Conservation (phyloP, 2,113 vertebrate genomes). For the Coregonus clupeaformis region DNA sequence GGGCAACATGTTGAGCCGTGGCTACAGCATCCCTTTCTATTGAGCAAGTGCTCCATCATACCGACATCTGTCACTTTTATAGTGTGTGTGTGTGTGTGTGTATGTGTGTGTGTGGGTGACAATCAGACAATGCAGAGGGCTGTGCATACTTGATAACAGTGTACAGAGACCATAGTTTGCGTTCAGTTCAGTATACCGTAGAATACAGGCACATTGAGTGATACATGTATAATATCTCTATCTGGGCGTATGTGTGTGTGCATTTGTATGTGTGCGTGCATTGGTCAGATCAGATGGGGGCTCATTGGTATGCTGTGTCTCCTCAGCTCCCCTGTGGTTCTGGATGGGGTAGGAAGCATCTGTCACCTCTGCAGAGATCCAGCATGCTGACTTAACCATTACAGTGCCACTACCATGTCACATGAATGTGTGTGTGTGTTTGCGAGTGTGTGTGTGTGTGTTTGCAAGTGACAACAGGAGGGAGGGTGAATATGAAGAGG, state of each 20-base stretch:
- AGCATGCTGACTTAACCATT: constrained; percentile 78
- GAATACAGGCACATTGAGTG: too few relatives aligned
- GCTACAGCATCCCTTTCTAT: constrained; percentile 73
- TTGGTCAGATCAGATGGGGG: constrained; percentile 37
- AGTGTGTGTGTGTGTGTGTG: constrained; percentile 22
- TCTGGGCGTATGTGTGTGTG: constrained; percentile 7
- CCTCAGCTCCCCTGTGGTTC: constrained; percentile 82
- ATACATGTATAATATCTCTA: constrained; percentile 27
- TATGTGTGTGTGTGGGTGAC: neutral
- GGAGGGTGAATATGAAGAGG: neutral
- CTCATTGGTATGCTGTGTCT: constrained; percentile 88
- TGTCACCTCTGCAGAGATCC: constrained; percentile 82
- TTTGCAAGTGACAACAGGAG: constrained; percentile 3
- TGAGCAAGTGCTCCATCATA: constrained; percentile 70
- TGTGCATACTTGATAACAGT: neutral
- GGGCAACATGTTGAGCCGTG: constrained; percentile 67
- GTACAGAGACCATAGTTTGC: neutral
- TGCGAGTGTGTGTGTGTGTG: constrained; percentile 3
- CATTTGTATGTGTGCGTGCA: neutral
- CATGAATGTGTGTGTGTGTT: constrained; percentile 48
- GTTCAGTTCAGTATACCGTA: too few relatives aligned
- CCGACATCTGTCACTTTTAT: constrained; percentile 73
- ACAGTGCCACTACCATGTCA: constrained; percentile 66
- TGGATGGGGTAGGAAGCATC: constrained; percentile 86
- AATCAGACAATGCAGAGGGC: neutral